Evolutionary conservation across 2,888 invertebrate species (phyloP).

Genomic region (Morinoia aosen): DNA sequence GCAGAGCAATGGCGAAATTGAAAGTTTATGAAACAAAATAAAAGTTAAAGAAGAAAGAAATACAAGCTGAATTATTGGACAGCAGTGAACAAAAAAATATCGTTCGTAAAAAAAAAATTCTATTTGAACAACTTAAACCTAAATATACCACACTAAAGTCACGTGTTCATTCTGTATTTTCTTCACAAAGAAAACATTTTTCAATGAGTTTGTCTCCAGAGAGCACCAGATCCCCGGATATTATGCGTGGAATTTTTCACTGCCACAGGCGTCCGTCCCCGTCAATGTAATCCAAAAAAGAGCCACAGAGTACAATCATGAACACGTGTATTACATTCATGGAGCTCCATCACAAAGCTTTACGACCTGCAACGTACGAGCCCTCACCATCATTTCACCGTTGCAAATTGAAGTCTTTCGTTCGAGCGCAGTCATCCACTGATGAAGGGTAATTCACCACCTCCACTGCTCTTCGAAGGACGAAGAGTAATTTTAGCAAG

Average conservation of each 20-base stretch:
- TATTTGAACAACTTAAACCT: too few relatives aligned
- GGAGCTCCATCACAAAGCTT: not conserved
- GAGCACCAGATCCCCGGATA: not conserved
- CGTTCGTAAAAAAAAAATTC: too few relatives aligned
- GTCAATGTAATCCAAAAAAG: not conserved
- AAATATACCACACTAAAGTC: too few relatives aligned
- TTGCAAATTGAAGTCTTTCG: not conserved
- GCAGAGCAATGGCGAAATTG: too few relatives aligned
- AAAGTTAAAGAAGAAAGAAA: too few relatives aligned
- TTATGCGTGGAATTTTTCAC: not conserved
- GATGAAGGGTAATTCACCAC: not conserved
- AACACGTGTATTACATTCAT: too few relatives aligned
- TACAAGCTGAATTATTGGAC: too few relatives aligned
- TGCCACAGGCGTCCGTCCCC: not conserved
- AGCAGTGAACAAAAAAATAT: too few relatives aligned
- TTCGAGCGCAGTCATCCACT: not conserved
- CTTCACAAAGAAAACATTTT: not conserved
- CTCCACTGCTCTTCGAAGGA: not conserved
- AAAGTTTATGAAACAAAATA: too few relatives aligned
- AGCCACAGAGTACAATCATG: not conserved
- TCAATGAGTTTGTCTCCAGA: not conserved
- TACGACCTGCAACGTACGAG: not conserved
- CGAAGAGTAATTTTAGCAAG: too few relatives aligned
- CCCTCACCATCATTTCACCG: not conserved
- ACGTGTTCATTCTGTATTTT: not conserved